Evolutionary conservation across 2,888 invertebrate genomes (phyloP), one percentile per base, ranked within the genome.

Genomic region (Marasmarcha lunaedactyla): DNA sequence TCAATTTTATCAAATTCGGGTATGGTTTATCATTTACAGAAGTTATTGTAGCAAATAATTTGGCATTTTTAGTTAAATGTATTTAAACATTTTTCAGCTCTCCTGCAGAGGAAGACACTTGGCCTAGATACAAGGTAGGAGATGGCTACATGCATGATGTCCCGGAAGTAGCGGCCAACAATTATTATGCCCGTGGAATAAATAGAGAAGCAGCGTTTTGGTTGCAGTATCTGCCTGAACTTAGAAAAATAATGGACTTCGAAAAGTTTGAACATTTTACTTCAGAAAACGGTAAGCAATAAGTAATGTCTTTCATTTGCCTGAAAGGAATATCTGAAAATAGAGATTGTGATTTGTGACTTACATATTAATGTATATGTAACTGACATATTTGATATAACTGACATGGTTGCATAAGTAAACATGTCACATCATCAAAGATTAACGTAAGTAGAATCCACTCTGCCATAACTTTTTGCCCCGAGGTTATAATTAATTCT

Each of bases 111-210:
- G 76, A 79, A 44, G 81, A 85, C 36, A 68, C 72, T 9, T 91
- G 91, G 90, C 71, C 77, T 45, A 84, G 85, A 13, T 90, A 89
- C 55, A 83, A 74, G 47, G 56, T 70, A 10, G 72, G 74, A 3
- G 83, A 86, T 47, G 71, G 74, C 33, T 71, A 84, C 45, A 69
- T 87, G 36, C 78, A 83, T 55, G 69, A 83, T 46, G 71, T 87
- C 38, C 66, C 63, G 11, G 56, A 57, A 33, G 46, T 43, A 15
- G 45, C 41, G 14, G 46, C 41, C 25, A 27, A 25, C 9, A 40
- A 41, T 14, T 42, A 33, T 14, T 45, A 52, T 27, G 43, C 46
- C 12, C 51, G 50, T 33, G 57, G 46, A 42, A 49, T 59, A 10
- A 56, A 50, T 15, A 66, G 52, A 45, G 76, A 76, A 37, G 54